phyloP scores from a whole-genome alignment of 2,113 vertebrate species.

The Pachyramphus minor region DNA sequence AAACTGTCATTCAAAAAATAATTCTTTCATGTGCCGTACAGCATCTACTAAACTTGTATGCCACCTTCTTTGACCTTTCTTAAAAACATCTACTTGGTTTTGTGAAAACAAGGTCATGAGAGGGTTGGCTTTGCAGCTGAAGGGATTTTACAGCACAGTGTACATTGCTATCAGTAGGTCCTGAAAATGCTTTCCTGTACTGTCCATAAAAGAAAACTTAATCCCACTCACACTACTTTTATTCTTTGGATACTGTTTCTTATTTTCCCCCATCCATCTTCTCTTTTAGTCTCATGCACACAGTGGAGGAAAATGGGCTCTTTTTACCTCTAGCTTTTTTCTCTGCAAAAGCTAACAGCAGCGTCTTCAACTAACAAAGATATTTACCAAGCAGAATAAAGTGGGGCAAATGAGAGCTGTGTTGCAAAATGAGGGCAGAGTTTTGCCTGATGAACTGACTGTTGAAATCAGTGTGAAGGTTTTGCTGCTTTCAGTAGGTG shows the following conservation, averaged over 20 bases:
- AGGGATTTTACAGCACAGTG: not conserved
- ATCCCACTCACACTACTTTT: constrained; percentile 26
- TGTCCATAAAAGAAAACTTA: constrained; percentile 18
- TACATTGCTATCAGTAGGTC: constrained; percentile 6
- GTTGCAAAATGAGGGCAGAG: not conserved
- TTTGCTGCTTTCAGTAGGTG: not conserved
- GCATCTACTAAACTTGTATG: not conserved
- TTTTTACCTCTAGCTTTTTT: constrained; percentile 13
- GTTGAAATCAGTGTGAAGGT: not conserved
- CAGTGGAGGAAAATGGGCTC: not conserved
- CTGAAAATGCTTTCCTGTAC: not conserved
- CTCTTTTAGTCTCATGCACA: not conserved
- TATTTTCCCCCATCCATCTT: not conserved
- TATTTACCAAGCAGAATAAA: constrained; percentile 20
- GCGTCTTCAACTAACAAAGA: constrained; percentile 30
- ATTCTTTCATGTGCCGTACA: not conserved
- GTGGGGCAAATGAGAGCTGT: not conserved
- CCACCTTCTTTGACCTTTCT: not conserved
- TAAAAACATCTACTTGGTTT: not conserved
- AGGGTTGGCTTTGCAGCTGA: constrained; percentile 5
- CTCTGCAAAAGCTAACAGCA: not conserved
- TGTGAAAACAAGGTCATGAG: constrained; percentile 21
- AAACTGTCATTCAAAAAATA: not conserved
- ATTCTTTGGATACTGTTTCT: not conserved
- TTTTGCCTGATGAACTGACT: not conserved